These are phyloP conservation scores for Drosophila bipectinata DNA, from an alignment of 1,140 invertebrate genomes.

Conservation along the genomic window DNA sequence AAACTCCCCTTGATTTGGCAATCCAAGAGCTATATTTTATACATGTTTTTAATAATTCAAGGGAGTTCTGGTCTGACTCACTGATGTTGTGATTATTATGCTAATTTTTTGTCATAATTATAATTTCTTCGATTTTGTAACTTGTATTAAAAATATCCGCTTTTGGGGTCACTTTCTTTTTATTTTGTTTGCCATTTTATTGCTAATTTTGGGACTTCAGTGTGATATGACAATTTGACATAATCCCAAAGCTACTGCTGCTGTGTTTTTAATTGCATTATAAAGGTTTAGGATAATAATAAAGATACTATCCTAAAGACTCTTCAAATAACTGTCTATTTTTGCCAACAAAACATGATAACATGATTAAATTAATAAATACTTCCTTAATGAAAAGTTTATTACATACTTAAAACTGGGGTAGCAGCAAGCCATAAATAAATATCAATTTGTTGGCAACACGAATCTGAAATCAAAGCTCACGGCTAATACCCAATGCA, in stretches of 20 bases:
- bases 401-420: slow-evolving; percentile 24
- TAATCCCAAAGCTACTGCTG: slow-evolving; percentile 15
- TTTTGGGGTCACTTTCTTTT: slow-evolving; percentile 50
- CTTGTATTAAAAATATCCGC: slow-evolving; percentile 5
- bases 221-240: background rate
- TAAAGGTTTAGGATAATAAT: background rate
- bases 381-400: slow-evolving; percentile 22
- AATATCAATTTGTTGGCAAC: slow-evolving; percentile 37
- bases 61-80: slow-evolving; percentile 39
- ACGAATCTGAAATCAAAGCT: slow-evolving; percentile 60
- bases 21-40: background rate
- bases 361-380: background rate
- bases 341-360: background rate
- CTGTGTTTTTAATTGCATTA: background rate
- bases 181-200: slow-evolving; percentile 2
- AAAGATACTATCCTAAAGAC: background rate
- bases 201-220: background rate
- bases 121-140: slow-evolving; percentile 29
- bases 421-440: slow-evolving; percentile 38
- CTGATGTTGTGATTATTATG: slow-evolving; percentile 2
- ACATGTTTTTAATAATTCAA: background rate
- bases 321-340: background rate
- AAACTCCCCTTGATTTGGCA: background rate
- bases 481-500: slow-evolving; percentile 52
- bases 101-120: slow-evolving; percentile 23